A percentile compares a stretch with the other conserved stretches of the same genome.
Conservation (phyloP, 2,113 vertebrate genomes). For the Sardina pilchardus region DNA sequence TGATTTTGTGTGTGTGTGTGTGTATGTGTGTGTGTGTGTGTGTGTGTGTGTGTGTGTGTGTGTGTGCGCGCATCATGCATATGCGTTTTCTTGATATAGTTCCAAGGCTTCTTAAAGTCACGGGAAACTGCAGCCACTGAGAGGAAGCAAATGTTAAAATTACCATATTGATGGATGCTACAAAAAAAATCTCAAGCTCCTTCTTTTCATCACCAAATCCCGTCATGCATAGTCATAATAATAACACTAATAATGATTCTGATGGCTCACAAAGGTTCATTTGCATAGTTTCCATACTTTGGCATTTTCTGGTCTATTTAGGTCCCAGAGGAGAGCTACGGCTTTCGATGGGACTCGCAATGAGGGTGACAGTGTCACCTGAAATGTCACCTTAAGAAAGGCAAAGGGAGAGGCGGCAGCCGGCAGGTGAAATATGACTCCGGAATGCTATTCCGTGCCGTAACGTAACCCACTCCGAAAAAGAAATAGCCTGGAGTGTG, state of each 20-base stretch:
- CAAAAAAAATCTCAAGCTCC: conserved; percentile 27
- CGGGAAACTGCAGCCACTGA: conserved; percentile 71
- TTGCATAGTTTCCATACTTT: conserved; percentile 63
- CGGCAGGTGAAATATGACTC: neutral
- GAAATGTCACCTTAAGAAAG: neutral
- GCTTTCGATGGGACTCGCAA: neutral
- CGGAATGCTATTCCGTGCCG: neutral
- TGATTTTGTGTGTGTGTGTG: neutral
- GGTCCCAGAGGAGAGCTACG: neutral
- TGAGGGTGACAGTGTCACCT: neutral
- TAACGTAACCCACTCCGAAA: too few relatives aligned
- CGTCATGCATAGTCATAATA: conserved; percentile 69
- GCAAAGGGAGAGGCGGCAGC: neutral
- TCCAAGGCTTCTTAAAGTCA: conserved; percentile 16
- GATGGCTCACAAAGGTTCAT: conserved; percentile 64
- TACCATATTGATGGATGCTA: conserved; percentile 84
- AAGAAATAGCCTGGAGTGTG: neutral
- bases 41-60: neutral
- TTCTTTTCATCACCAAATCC: neutral
- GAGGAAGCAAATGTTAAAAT: conserved; percentile 89
- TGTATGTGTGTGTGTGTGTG: neutral
- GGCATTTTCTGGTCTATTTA: conserved; percentile 62
- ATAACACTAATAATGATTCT: conserved; percentile 67
- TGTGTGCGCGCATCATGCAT: neutral
- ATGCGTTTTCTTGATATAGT: neutral